Percentiles rank a stretch among this genome's conserved stretches.
phyloP scores from a whole-genome alignment of 2,113 vertebrate species.

The Oxyura jamaicensis region DNA sequence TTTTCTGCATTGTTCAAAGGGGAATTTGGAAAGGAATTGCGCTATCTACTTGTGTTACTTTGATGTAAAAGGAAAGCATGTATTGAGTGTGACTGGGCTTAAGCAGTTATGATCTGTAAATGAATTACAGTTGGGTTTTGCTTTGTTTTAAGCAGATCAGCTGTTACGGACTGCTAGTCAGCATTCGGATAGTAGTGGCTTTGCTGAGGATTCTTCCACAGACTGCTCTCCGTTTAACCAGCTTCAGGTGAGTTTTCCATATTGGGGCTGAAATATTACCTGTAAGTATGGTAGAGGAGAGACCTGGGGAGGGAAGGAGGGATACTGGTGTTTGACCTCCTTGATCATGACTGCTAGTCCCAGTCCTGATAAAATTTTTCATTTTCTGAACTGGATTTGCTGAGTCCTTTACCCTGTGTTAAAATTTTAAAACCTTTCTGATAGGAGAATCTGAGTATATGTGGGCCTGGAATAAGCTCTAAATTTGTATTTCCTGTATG shows the following conservation, averaged over 20 bases:
- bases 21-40: conserved; percentile 2
- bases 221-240: conserved; percentile 81
- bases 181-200: conserved; percentile 97
- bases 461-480: not conserved
- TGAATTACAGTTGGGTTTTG: not conserved
- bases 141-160: conserved; percentile 73
- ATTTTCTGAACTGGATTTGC: not conserved
- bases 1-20: not conserved
- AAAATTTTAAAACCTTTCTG: not conserved
- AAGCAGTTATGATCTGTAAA: not conserved
- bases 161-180: conserved; percentile 89
- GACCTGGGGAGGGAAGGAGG: not conserved
- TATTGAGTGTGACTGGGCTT: not conserved
- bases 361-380: not conserved
- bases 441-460: not conserved
- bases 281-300: not conserved
- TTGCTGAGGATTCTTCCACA: conserved; percentile 90
- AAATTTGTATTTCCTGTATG: not conserved
- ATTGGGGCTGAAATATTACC: not conserved
- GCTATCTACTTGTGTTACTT: not conserved
- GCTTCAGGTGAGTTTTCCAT: conserved; percentile 82
- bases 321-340: not conserved
- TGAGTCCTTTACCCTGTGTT: not conserved
- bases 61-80: not conserved
- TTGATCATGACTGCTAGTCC: fast-evolving